Conservation (phyloP, 2,888 invertebrate species). For the Dasysyrphus albostriatus region DNA sequence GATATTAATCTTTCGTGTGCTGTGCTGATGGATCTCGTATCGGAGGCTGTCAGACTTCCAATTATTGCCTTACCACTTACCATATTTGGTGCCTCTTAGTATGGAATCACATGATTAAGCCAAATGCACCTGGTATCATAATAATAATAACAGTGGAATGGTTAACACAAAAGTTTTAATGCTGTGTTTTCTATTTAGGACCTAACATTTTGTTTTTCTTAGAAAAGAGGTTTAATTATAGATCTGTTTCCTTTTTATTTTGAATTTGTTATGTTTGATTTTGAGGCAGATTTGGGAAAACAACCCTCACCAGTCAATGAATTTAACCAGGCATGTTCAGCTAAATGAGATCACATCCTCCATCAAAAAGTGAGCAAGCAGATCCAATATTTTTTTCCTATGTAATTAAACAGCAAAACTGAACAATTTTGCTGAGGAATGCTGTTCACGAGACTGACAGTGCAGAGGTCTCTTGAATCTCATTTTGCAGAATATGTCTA, state of each 20-base stretch:
- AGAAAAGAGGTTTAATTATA: not conserved
- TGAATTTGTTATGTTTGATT: not conserved
- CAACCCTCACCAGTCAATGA: not conserved
- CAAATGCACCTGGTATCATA: conserved; percentile 37
- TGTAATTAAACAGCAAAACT: too few species aligned
- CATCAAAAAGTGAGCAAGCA: too few species aligned
- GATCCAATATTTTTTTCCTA: too few species aligned
- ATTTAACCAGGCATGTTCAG: too few species aligned
- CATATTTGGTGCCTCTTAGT: not conserved
- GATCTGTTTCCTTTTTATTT: not conserved
- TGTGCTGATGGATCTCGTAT: conserved; percentile 44
- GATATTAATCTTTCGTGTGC: conserved; percentile 62
- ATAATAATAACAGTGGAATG: conserved; percentile 16
- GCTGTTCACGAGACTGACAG: too few species aligned
- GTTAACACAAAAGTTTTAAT: not conserved
- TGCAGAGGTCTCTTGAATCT: too few species aligned
- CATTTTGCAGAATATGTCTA: too few species aligned
- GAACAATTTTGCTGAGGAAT: too few species aligned
- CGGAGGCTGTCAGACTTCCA: conserved; percentile 61
- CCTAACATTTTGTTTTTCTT: not conserved
- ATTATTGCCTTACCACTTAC: conserved; percentile 24
- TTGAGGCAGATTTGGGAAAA: too few species aligned
- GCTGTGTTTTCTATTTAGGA: not conserved
- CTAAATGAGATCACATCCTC: too few species aligned
- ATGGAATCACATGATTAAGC: conserved; percentile 43